Evolutionary conservation across 1,140 invertebrate genomes (phyloP), one percentile per base, ranked within the genome.

Genomic region (Drosophila obscura): DNA sequence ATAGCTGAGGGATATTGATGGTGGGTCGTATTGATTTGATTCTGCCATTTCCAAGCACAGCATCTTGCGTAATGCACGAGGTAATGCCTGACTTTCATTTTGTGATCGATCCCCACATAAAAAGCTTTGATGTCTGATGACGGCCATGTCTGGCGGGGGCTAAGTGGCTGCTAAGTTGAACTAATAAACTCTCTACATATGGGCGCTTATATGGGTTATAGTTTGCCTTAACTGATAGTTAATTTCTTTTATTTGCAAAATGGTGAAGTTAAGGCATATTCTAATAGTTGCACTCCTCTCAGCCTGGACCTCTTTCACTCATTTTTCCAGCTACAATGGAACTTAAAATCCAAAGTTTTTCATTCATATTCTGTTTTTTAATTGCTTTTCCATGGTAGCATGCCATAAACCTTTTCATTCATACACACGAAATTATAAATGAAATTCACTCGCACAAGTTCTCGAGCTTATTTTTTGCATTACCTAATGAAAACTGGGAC

Each of bases 401-500:
- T 22, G 9, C 16, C 62, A 69, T 56, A 56, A 22, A 49, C 26
- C 9, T 9, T 35, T 13, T 43, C 50, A 39, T 16, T 3, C 31
- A 9, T 31, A 31, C 31, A 9, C 44, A 67, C 24, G 6, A 73
- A 73, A 77, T 71, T 79, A 77, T 85, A 80, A 85, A 85, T 74
- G 67, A 71, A 81, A 80, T 85, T 85, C 76, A 80, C 61, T 85
- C 48, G 46, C 61, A 60, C 44, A 61, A 56, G 45, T 65, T 59
- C 50, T 71, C 68, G 68, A 69, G 76, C 73, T 83, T 88, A 77
- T 13, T 39, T 77, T 88, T 71, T 88, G 83, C 83, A 88, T 88
- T 88, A 88, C 79, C 76, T 88, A 88, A 88, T 88, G 83, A 88
- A 88, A 87, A 82, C 65, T 82, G 83, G 78, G 78, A 46, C 52